Base-by-base conservation (phyloP, 2,797 vertebrate genomes). In the Helostoma temminkii region DNA sequence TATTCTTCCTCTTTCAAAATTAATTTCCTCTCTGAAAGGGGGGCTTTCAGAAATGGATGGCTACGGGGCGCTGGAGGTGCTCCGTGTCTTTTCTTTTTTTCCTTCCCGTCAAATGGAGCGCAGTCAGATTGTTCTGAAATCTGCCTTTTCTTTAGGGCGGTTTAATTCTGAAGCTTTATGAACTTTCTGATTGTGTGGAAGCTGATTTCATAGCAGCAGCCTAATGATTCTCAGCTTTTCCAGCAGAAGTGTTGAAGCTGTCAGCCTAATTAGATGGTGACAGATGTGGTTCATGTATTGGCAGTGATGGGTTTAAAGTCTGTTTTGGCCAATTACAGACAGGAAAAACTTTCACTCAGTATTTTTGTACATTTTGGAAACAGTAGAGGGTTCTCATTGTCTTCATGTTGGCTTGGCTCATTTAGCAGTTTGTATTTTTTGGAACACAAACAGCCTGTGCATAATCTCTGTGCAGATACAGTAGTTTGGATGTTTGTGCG, bases 1-100 rank as follows among this genome's bases (percentile, higher is more conserved):
- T 59, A 81, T 81, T 85, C 84, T 65, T 18, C 77, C 65, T 81
- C 84, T 88, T 89, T 83, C 84, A 85, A 83, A 88, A 88, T 87
- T 78, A 81, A 88, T 89, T 85, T 85, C 82, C 71, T 74, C 68
- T 66, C 53, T 83, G 81, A 81, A 84, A 80, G 64, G 72, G 74
- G 53, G 39, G 71, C 49, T 83, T 79, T 83, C 69, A 84, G 76
- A 69, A 71, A 71, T 34, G 50, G 63, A 77, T 70, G 80, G 60
- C 45, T 75, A 24, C 39, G 21, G 54, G 78, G 45, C 37, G 24
- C 19, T 2, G 30, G 61, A 70, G 73, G 64, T 70, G 64, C 61
- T 54, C 25, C 19, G 3, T 36, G 30, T 56, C 55, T 60, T 32
- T 24, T 54, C 53, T 52, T 30, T 52, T 42, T 30, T 34, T 61